Base-by-base conservation (phyloP, 2,113 vertebrate species). In the Brienomyrus longianalis region DNA sequence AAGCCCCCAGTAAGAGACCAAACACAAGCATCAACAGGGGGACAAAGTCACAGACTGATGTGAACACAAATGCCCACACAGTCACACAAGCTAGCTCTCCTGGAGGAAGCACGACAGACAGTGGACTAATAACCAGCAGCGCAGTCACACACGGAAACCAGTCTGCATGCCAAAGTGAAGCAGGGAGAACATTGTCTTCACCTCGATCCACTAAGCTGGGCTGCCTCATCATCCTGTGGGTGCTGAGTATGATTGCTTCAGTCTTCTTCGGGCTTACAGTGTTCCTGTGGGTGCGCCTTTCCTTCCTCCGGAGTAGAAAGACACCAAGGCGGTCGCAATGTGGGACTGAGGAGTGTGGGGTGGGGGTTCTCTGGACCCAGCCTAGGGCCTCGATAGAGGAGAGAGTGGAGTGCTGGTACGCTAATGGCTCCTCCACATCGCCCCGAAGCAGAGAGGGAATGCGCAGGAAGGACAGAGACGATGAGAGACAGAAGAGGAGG, bases 401-500 rank as follows among this genome's bases (percentile, higher is more conserved):
- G 52, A 91, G 91, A 47, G 93, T 92, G 80, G 93, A 94, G 88
- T 93, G 93, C 54, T 94, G 93, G 92, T 94, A 94, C n/a, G 39
- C 92, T 15, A 90, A 91, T 3, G 90, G 92, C 35, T 48, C 88
- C 85, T 90, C 86, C 0, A 7, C 91, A 35, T 89, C 89, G n/a
- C 87, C 62, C 2, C 85, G 89, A 80, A 89, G 19, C 47, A 88
- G 52, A 43, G 77, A 59, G 66, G 17, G 35, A 15, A 27, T 83
- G 1, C 66, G 13, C 77, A n/a, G n/a, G 54, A 87, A 45, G 47
- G 47, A 83, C 45, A 83, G 43, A 27, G 47, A 48, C 31, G 15
- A 10, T 50, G 39, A 43, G 39, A 52, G 1, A 86, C 88, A 54
- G 90, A 89, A 48, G 70, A 56, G 17, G n/a, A 52, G 23, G 19